Percentiles rank a stretch among this genome's conserved stretches.
These are phyloP conservation scores for Notothenia coriiceps DNA, from an alignment of 2,113 vertebrate genomes.

Conservation along the genomic window DNA sequence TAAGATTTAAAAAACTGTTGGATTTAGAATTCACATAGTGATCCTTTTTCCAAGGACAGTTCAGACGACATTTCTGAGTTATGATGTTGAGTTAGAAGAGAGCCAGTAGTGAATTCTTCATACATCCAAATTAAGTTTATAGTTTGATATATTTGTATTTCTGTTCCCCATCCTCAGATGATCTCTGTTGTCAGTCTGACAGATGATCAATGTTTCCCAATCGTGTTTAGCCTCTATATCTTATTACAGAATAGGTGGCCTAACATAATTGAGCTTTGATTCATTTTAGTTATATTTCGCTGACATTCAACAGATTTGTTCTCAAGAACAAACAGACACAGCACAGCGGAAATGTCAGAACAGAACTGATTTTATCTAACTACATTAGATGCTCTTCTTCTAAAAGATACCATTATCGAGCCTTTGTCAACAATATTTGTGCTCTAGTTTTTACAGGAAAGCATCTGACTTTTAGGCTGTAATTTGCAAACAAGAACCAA, in stretches of 20 bases:
- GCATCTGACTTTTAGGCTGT: conserved; percentile 15
- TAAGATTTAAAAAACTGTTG: conserved; percentile 15
- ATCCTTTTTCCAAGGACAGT: conserved; percentile 44
- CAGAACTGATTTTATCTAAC: conserved; percentile 12
- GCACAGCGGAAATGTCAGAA: conserved; percentile 1
- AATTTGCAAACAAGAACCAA: conserved; percentile 16
- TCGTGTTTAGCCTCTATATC: conserved; percentile 22
- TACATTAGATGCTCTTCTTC: conserved; percentile 29
- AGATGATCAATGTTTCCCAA: conserved; percentile 1
- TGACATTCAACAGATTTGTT: conserved; percentile 23
- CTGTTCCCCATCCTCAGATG: conserved; percentile 13
- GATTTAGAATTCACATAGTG: conserved; percentile 46
- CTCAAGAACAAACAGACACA: background rate
- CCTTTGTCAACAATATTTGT: conserved; percentile 28
- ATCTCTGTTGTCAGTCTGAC: conserved; percentile 4
- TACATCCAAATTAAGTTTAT: conserved; percentile 5
- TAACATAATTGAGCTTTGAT: background rate
- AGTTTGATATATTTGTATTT: background rate
- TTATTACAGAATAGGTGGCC: conserved; percentile 4
- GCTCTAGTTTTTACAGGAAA: conserved; percentile 6
- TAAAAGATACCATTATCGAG: conserved; percentile 28
- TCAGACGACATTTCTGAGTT: conserved; percentile 23
- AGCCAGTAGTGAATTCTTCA: conserved; percentile 26
- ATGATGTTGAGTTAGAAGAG: conserved; percentile 8
- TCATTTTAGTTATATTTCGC: background rate